Evolutionary conservation across 2,888 invertebrate species (phyloP), one percentile per base, ranked within the genome.

Genomic region (Thelaira solivaga): DNA sequence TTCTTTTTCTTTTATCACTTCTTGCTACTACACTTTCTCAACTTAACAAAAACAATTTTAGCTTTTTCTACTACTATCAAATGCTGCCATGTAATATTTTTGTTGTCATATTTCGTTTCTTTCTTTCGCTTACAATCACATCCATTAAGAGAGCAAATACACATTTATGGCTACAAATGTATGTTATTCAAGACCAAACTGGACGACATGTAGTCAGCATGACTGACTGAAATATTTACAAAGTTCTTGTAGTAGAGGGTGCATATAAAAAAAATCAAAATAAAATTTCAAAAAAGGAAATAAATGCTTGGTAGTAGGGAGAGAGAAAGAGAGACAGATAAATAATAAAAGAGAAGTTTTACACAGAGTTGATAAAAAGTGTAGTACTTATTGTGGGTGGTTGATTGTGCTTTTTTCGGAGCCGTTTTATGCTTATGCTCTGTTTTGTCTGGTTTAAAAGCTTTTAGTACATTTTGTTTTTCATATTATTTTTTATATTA

Each of bases 371-470:
- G 77, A 8, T 45, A 41, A 16, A 49, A 53, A 47, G n/a, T n/a
- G 76, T 72, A 76, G 51, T 13, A 16, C 26, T n/a, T n/a, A n/a
- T 39, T 26, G 69, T 73, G 77, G 72, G 68, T 77, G 77, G 67
- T 34, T 34, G 22, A 41, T 39, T 47, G 18, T 10, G 5, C n/a
- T n/a, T 51, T 39, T 65, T 72, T 62, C 67, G 68, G 72, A 72
- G 55, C 72, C 36, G 34, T 51, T 41, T 43, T 36, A 11, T 31
- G 22, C 11, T 22, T 20, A 55, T 39, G 13, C n/a, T 13, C 41
- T 45, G 59, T 34, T 62, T 45, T 45, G 36, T 29, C 11, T 57
- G 29, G 11, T 31, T 72, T 22, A 4, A 34, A 64, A 55, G 62
- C 57, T 49, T 68, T 69, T 22, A 2, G 16, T n/a, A n/a, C n/a